Evolutionary conservation across 1,140 invertebrate species (phyloP).

Genomic region (Drosophila tropicalis): DNA sequence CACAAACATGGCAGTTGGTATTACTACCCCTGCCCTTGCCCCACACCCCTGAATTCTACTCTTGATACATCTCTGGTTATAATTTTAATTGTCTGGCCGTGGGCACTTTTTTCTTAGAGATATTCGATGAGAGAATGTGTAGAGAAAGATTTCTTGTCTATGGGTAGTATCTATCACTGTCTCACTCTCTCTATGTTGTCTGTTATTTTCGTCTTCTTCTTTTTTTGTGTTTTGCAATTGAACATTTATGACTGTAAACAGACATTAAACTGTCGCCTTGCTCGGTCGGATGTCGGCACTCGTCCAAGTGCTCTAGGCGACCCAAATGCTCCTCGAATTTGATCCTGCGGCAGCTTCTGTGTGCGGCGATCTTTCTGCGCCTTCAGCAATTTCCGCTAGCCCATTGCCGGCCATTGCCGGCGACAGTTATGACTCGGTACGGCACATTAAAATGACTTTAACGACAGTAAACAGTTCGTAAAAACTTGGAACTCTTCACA

Average conservation of each 20-base stretch:
- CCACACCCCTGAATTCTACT: not conserved
- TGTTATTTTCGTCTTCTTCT: slow-evolving; percentile 13
- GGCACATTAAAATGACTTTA: slow-evolving; percentile 78
- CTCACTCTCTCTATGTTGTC: slow-evolving; percentile 6
- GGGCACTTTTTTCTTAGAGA: slow-evolving; percentile 55
- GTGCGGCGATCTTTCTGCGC: slow-evolving; percentile 56
- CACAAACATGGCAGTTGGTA: slow-evolving; percentile 74
- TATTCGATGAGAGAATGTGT: slow-evolving; percentile 14
- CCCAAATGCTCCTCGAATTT: slow-evolving; percentile 50
- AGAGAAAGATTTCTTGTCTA: not conserved
- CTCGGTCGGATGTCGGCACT: slow-evolving; percentile 29
- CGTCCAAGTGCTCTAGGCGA: slow-evolving; percentile 51
- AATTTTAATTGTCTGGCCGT: slow-evolving; percentile 71
- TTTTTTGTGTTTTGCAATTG: slow-evolving; percentile 56
- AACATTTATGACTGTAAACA: slow-evolving; percentile 83
- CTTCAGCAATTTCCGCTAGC: slow-evolving; percentile 71
- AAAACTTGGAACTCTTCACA: slow-evolving; percentile 45
- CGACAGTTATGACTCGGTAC: slow-evolving; percentile 74
- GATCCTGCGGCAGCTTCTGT: slow-evolving; percentile 73
- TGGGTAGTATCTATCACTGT: slow-evolving; percentile 21
- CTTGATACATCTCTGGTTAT: slow-evolving; percentile 58
- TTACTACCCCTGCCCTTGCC: slow-evolving; percentile 8
- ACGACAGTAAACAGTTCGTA: slow-evolving; percentile 79
- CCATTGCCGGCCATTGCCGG: slow-evolving; percentile 44
- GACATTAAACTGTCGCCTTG: slow-evolving; percentile 74